Base-by-base conservation (phyloP, 2,797 vertebrate genomes). In the Danio jaintianensis region DNA sequence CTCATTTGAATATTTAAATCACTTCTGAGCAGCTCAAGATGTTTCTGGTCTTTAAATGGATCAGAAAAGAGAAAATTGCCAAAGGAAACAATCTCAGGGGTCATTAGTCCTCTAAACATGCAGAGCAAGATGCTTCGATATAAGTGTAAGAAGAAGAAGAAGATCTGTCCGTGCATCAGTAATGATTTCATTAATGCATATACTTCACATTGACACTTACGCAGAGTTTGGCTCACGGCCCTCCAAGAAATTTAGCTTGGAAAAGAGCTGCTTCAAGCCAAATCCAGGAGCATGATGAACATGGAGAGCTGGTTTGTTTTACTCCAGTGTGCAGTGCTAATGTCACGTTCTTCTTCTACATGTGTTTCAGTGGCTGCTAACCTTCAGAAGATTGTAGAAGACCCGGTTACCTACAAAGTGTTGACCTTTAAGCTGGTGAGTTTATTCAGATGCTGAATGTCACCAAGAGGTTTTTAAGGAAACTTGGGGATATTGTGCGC, bases 381-480 rank as follows among this genome's bases (percentile, higher is more conserved):
- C 92, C 96, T 99, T 93, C 97, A 98, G 94, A 98, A 97, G 95
- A 99, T 99, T 92, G 96, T 98, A 90, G 96, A 98, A 89, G 97
- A 99, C 89, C 97, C 97, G 82, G 92, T 94, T 91, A 96, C 96
- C 91, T 98, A 96, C 94, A 98, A 95, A 96, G 95, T 97, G 68
- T 92, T 97, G 94, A 98, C 97, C 90, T 99, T 99, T 94, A 98
- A 97, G 89, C 92, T 99, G 96, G 98, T 99, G 94, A 98, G 98
- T 97, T 9, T 8, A 79, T 82, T 66, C 73, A 43, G 11, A 79
- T 87, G 84, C 86, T 75, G 80, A 84, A 90, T 87, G 74, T 59
- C 78, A 76, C 18, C 15, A 50, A 56, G 12, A 20, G 13, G n/a
- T 9, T 13, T 13, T 16, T 18, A 55, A n/a, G 20, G 69, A 75